Evolutionary conservation across 2,797 vertebrate genomes (phyloP).

Genomic region (Esox lucius): DNA sequence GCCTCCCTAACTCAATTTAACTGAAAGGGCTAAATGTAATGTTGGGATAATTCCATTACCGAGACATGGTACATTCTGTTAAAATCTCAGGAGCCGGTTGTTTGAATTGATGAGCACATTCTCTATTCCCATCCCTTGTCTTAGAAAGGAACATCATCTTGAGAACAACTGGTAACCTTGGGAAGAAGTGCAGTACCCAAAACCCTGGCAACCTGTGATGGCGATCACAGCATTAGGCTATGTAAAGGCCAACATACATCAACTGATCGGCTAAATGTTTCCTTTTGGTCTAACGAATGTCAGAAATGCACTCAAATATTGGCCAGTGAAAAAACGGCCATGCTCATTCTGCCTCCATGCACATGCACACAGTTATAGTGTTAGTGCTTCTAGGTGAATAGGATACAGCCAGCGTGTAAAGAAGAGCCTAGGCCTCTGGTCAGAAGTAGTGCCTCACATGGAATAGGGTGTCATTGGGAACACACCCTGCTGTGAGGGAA

Average conservation of each 20-base stretch:
- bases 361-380: neutral
- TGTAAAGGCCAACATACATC: neutral
- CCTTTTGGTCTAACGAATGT: neutral
- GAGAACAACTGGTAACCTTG: neutral
- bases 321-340: neutral
- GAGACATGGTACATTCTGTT: neutral
- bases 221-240: neutral
- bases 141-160: neutral
- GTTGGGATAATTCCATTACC: neutral
- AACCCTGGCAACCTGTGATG: neutral
- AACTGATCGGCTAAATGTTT: neutral
- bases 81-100: neutral
- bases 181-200: neutral
- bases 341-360: neutral
- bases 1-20: conserved; percentile 4
- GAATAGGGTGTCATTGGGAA: neutral
- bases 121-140: neutral
- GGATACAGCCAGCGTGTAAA: neutral
- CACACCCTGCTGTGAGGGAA: neutral
- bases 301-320: neutral
- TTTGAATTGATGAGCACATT: neutral
- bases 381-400: neutral
- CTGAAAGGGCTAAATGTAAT: neutral
- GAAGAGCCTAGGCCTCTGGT: neutral
- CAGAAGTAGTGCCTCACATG: neutral